Percentiles rank a stretch among this genome's conserved stretches.
Evolutionary conservation across 2,797 vertebrate genomes (phyloP).

Genomic region (Pogoniulus pusillus): DNA sequence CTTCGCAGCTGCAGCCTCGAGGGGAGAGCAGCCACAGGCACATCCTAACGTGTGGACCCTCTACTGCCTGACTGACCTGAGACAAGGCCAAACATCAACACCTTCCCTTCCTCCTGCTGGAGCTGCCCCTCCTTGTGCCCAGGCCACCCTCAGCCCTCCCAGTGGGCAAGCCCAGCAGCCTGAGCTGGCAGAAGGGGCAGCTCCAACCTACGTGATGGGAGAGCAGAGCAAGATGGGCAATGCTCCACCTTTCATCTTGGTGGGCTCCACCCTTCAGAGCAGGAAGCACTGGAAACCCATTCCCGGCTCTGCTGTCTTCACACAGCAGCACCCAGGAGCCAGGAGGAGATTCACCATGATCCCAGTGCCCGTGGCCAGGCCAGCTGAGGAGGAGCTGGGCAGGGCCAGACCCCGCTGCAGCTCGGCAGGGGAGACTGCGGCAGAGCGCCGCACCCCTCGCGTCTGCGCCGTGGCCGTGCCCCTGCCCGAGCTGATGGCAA

Average conservation of each 20-base stretch:
- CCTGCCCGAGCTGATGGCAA: slow-evolving; percentile 38
- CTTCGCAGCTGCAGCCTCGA: slow-evolving; percentile 67
- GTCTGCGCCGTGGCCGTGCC: slow-evolving; percentile 63
- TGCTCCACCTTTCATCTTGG: slow-evolving; percentile 65
- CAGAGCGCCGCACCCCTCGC: background rate
- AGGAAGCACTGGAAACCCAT: slow-evolving; percentile 43
- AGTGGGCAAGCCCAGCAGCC: slow-evolving; percentile 34
- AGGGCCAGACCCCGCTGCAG: background rate
- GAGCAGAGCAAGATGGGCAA: slow-evolving; percentile 48
- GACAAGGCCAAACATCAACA: slow-evolving; percentile 57
- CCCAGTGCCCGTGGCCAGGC: slow-evolving; percentile 58
- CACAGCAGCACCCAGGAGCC: background rate
- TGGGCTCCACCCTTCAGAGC: slow-evolving; percentile 60
- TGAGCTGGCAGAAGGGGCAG: slow-evolving; percentile 44
- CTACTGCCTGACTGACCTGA: slow-evolving; percentile 69
- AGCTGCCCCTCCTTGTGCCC: slow-evolving; percentile 19
- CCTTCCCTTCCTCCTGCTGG: slow-evolving; percentile 32
- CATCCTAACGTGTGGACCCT: slow-evolving; percentile 67
- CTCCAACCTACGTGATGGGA: slow-evolving; percentile 60
- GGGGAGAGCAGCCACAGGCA: slow-evolving; percentile 68
- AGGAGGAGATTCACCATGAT: slow-evolving; percentile 28
- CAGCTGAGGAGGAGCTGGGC: slow-evolving; percentile 23
- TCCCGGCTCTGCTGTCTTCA: slow-evolving; percentile 35
- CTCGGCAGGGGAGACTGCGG: slow-evolving; percentile 28
- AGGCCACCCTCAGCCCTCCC: slow-evolving; percentile 44